Conservation (phyloP, 2,797 vertebrate genomes). For the Numenius phaeopus region DNA sequence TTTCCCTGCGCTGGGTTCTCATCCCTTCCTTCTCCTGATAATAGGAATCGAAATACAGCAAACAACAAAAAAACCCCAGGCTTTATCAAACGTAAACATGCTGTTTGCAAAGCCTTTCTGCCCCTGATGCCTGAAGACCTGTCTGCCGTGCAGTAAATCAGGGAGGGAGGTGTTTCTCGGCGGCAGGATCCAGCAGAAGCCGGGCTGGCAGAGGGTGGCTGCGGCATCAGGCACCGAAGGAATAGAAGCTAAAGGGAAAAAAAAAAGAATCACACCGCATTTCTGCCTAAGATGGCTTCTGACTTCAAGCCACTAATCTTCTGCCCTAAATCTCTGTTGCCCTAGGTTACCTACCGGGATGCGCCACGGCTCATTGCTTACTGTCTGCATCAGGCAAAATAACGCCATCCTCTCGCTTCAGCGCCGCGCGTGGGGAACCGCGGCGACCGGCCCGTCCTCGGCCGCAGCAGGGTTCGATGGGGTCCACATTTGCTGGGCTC, state of each 20-base stretch:
- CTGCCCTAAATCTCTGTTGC: slow-evolving; percentile 52
- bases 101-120: not conserved
- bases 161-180: not conserved
- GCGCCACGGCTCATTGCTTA: not conserved
- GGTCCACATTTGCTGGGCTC: rapidly evolving
- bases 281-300: slow-evolving; percentile 50
- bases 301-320: slow-evolving; percentile 16
- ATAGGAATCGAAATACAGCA: not conserved
- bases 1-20: not conserved
- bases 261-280: not conserved
- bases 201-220: not conserved
- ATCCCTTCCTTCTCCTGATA: not conserved
- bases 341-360: not conserved
- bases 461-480: rapidly evolving
- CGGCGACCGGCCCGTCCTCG: rapidly evolving
- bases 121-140: rapidly evolving
- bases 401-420: not conserved
- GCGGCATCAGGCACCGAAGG: not conserved
- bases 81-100: rapidly evolving
- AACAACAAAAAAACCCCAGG: not conserved
- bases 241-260: not conserved
- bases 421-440: rapidly evolving
- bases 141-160: rapidly evolving
- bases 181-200: rapidly evolving
- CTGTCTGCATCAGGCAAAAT: not conserved